These are phyloP conservation scores for Cheilosia variabilis DNA, from an alignment of 2,888 invertebrate genomes.

Conservation along the genomic window DNA sequence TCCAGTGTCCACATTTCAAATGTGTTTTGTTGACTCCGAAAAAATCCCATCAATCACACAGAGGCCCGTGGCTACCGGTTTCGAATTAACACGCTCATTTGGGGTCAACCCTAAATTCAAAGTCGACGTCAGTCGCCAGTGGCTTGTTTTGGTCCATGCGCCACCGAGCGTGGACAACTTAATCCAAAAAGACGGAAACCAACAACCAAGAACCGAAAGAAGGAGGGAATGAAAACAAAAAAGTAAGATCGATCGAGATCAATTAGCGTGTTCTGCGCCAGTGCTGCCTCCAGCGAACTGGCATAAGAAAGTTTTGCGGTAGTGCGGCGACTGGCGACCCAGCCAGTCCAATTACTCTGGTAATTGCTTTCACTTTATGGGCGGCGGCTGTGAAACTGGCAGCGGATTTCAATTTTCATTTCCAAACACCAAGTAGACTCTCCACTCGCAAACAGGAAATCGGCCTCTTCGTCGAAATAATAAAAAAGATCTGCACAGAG, in stretches of 20 bases:
- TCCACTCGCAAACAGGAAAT: slow-evolving; percentile 52
- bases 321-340: slow-evolving; percentile 21
- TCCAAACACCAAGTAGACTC: slow-evolving; percentile 35
- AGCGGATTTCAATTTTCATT: slow-evolving; percentile 55
- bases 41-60: slow-evolving; percentile 66
- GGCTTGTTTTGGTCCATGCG: background rate
- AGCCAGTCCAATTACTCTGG: slow-evolving; percentile 58
- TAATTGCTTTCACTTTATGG: slow-evolving; percentile 73
- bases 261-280: slow-evolving; percentile 69
- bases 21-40: slow-evolving; percentile 19
- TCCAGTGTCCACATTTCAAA: slow-evolving; percentile 37
- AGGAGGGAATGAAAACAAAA: slow-evolving; percentile 1
- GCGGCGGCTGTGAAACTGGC: slow-evolving; percentile 33
- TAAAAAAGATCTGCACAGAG: slow-evolving; percentile 22
- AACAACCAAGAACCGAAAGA: background rate
- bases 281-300: slow-evolving; percentile 41
- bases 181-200: slow-evolving; percentile 5
- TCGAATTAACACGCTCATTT: slow-evolving; percentile 40
- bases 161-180: background rate
- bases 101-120: slow-evolving; percentile 58
- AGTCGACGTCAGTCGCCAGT: slow-evolving; percentile 6
- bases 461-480: slow-evolving; percentile 34
- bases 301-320: slow-evolving; percentile 68
- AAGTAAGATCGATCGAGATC: slow-evolving; percentile 66
- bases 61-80: slow-evolving; percentile 54